A percentile compares a stretch with the other conserved stretches of the same genome.
Conservation (phyloP, 2,113 vertebrate species). For the Actenoides hombroni region DNA sequence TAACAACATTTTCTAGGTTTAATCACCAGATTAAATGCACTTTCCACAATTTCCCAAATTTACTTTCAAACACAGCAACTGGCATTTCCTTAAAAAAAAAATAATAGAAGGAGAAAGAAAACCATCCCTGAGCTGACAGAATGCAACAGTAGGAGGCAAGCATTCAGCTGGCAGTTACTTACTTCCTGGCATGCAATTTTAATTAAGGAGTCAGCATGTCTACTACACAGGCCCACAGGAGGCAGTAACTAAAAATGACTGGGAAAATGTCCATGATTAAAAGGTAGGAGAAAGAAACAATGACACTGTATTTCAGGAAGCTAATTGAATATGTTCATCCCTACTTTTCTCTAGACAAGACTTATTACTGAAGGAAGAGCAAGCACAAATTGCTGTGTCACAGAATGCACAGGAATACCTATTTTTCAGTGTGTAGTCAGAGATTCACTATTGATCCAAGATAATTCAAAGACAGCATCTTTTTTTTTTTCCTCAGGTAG, state of each 20-base stretch:
- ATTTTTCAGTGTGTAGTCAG: not conserved
- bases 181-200: slow-evolving; percentile 74
- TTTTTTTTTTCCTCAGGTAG: not conserved
- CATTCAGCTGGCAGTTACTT: slow-evolving; percentile 69
- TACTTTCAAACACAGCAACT: slow-evolving; percentile 28
- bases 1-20: not conserved
- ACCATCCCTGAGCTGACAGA: slow-evolving; percentile 59
- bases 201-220: slow-evolving; percentile 76
- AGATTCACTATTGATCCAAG: not conserved
- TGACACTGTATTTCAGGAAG: slow-evolving; percentile 15
- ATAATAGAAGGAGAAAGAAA: slow-evolving; percentile 30
- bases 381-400: not conserved
- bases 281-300: slow-evolving; percentile 56
- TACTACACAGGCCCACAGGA: slow-evolving; percentile 63
- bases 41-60: slow-evolving; percentile 14
- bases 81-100: slow-evolving; percentile 25
- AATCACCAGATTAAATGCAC: not conserved
- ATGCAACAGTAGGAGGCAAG: slow-evolving; percentile 70
- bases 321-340: slow-evolving; percentile 27
- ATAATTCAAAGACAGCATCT: not conserved
- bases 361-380: not conserved
- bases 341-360: not conserved
- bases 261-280: slow-evolving; percentile 38
- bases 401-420: not conserved
- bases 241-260: slow-evolving; percentile 66